A percentile compares a stretch with the other conserved stretches of the same genome.
These are phyloP conservation scores for Euclidia mi DNA, from an alignment of 2,888 invertebrate species.

Conservation along the genomic window DNA sequence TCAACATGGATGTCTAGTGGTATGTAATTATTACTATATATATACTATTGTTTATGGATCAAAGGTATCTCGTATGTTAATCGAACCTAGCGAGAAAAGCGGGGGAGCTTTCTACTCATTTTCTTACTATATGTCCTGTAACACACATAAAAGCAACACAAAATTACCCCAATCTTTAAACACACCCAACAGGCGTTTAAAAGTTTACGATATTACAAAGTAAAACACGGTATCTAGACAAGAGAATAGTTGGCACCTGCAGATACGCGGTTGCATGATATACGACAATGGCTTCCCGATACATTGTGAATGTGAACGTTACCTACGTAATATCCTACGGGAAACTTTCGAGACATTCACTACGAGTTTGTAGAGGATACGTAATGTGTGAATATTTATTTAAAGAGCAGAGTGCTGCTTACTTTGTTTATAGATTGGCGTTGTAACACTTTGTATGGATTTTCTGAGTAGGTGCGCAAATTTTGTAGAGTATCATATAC, in stretches of 20 bases:
- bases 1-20: no score
- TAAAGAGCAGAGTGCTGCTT: conserved; percentile 32
- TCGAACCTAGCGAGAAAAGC: no score
- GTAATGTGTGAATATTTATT: conserved; percentile 54
- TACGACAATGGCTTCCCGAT: conserved; percentile 80
- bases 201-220: conserved; percentile 62
- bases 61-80: no score
- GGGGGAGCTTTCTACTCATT: no score
- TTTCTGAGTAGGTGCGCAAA: no score
- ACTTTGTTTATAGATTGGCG: conserved; percentile 25
- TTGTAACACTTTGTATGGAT: background rate
- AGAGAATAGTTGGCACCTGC: conserved; percentile 72
- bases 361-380: conserved; percentile 37
- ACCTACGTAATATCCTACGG: conserved; percentile 60
- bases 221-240: conserved; percentile 61
- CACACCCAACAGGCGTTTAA: conserved; percentile 41
- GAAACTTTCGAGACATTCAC: conserved; percentile 69
- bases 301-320: conserved; percentile 68
- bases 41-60: no score
- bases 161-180: conserved; percentile 8
- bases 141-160: background rate
- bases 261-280: conserved; percentile 63
- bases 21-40: no score
- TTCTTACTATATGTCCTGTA: no score
- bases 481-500: no score